Conservation (phyloP, 1,140 invertebrate genomes). For the fruit fly (Drosophila melanogaster) region DNA sequence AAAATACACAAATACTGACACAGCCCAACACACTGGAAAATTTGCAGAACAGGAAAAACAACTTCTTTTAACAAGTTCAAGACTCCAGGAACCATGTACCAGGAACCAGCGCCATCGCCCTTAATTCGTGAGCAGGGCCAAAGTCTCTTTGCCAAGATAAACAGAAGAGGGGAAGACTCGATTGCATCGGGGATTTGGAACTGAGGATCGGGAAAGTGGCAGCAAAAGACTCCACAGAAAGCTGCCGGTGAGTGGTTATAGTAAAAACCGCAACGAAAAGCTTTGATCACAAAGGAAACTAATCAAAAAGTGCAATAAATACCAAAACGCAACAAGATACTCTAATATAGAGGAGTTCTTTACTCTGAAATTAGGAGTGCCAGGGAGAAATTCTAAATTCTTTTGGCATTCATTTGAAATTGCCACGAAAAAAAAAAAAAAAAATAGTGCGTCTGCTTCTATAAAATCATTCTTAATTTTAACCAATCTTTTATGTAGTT, state of each 20-base stretch:
- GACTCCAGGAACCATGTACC: slow-evolving; percentile 1
- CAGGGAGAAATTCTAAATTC: too few species aligned
- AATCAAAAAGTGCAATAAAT: not conserved
- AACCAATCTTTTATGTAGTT: too few species aligned
- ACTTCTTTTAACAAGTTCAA: slow-evolving; percentile 9
- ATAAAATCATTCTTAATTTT: too few species aligned
- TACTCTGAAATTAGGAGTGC: too few species aligned
- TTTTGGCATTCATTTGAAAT: too few species aligned
- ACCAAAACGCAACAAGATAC: too few species aligned
- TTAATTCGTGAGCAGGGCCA: slow-evolving; percentile 5
- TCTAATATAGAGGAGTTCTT: too few species aligned
- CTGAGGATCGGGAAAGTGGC: not conserved
- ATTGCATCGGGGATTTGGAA: not conserved
- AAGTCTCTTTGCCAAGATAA: slow-evolving; percentile 67
- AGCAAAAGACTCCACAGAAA: slow-evolving; percentile 26
- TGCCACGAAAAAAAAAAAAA: too few species aligned
- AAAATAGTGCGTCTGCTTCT: too few species aligned
- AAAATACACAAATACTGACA: slow-evolving; percentile 60
- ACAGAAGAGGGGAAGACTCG: slow-evolving; percentile 10
- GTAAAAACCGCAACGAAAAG: slow-evolving; percentile 72
- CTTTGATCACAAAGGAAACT: slow-evolving; percentile 60
- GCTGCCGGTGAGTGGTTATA: slow-evolving; percentile 66
- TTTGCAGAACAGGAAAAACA: slow-evolving; percentile 46
- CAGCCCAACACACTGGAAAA: slow-evolving; percentile 33
- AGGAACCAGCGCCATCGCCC: not conserved